Conservation (phyloP, 37 sponge, comb jelly and placozoan species). For the Halisarca cf. caerulea region DNA sequence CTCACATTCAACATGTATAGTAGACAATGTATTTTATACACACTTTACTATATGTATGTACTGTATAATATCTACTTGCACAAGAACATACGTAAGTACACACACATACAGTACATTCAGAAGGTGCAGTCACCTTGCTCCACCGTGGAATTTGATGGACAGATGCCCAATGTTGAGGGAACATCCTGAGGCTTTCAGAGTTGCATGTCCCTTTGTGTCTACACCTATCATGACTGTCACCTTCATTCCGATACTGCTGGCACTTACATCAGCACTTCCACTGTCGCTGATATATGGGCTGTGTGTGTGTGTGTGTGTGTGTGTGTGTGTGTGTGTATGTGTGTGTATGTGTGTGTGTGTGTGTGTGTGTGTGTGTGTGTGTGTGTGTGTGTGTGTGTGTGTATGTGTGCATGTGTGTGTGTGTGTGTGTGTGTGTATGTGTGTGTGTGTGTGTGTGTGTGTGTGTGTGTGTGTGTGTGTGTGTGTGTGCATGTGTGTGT, state of each 20-base stretch:
- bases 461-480: constrained; percentile 12
- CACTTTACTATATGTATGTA: too few species aligned
- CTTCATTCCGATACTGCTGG: constrained; percentile 45
- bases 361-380: constrained; percentile 18
- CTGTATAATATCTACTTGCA: too few species aligned
- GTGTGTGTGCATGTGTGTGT: neutral
- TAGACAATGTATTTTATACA: too few species aligned
- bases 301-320: constrained; percentile 5
- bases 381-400: neutral
- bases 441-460: neutral
- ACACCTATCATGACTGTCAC: constrained; percentile 46
- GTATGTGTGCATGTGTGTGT: constrained; percentile 1
- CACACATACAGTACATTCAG: too few species aligned
- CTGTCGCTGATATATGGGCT: constrained; percentile 52
- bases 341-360: neutral
- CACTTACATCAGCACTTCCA: constrained; percentile 69
- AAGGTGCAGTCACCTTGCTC: constrained; percentile 80
- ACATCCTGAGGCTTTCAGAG: constrained; percentile 66
- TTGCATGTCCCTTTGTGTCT: constrained; percentile 73
- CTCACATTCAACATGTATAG: too few species aligned
- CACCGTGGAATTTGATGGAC: constrained; percentile 78
- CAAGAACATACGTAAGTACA: too few species aligned
- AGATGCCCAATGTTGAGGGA: constrained; percentile 71
- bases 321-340: constrained; percentile 14
- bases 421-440: constrained; percentile 14